Percentiles rank a stretch among this genome's conserved stretches.
Conservation (phyloP, 2,888 invertebrate species). For the Tetheella fluctuosa region DNA sequence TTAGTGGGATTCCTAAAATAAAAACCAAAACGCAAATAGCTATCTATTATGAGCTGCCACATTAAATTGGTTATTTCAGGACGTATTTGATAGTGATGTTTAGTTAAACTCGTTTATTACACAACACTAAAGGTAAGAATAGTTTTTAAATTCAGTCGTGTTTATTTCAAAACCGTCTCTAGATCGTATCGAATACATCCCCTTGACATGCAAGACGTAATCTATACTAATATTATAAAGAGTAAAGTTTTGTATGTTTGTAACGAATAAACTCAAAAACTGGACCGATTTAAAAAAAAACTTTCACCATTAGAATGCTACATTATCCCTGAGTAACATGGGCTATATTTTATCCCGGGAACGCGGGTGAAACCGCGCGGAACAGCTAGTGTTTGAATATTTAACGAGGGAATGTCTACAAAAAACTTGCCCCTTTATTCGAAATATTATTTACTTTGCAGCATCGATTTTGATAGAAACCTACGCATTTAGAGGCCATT, state of each 20-base stretch:
- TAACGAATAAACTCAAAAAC: no score
- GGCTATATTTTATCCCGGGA: no score
- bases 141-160: neutral
- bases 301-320: no score
- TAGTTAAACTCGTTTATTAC: neutral
- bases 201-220: neutral
- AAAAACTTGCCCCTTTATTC: neutral
- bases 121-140: neutral
- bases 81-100: neutral
- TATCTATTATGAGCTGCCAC: neutral
- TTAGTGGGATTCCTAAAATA: neutral
- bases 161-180: neutral
- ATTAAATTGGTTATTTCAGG: neutral
- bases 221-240: no score
- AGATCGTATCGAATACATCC: neutral
- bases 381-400: neutral
- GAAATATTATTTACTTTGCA: neutral
- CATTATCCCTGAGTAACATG: no score
- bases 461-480: neutral
- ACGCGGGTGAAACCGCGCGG: no score
- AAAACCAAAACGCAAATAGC: neutral
- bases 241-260: no score
- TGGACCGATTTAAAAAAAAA: no score
- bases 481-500: no score
- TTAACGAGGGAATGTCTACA: neutral